Base-by-base conservation (phyloP, 2,888 invertebrate genomes). In the Tromatobia lineatoria region DNA sequence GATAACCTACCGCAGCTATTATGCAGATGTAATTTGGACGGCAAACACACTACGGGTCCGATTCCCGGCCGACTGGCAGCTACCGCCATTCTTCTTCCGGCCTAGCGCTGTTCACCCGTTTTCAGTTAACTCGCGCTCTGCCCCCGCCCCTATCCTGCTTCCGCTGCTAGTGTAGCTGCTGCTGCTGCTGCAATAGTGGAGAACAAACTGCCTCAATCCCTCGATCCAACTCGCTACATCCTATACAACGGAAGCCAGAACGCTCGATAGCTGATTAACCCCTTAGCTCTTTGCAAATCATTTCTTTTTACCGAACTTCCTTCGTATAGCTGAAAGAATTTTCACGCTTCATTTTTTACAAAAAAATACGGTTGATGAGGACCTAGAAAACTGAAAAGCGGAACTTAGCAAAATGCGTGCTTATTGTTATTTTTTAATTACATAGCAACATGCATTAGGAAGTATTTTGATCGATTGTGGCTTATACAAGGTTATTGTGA, bases 21-120 rank as follows among this genome's bases (percentile, higher is more conserved):
- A 91, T 91, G 91, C 91, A 90, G 91, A 91, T 91, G 91, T 91
- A 91, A 91, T 91, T 91, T 91, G 88, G 88, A 90, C 88, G 88
- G 89, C 91, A 91, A 91, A 91, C 90, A 90, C 88, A 90, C 88
- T 87, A 86, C 84, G 86, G 86, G 86, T 87, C 88, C 87, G 88
- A 90, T 90, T 90, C 85, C 87, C 87, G 87, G 87, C 85, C 88
- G 87, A 89, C 90, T 87, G 88, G 86, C 88, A 85, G 87, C 86
- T 79, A 78, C 84, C 80, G 86, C 87, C 87, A 86, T 88, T 88
- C 89, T 88, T 89, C 87, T 86, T 88, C 86, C 83, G 80, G 85
- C 83, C 86, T 80, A 75, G 76, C 79, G 70, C 86, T 81, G 83
- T 74, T 86, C 86, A 57, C 73, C 85, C 75, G 80, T 86, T 86